Conservation (phyloP, 2,888 invertebrate species). For the Noctua janthina region DNA sequence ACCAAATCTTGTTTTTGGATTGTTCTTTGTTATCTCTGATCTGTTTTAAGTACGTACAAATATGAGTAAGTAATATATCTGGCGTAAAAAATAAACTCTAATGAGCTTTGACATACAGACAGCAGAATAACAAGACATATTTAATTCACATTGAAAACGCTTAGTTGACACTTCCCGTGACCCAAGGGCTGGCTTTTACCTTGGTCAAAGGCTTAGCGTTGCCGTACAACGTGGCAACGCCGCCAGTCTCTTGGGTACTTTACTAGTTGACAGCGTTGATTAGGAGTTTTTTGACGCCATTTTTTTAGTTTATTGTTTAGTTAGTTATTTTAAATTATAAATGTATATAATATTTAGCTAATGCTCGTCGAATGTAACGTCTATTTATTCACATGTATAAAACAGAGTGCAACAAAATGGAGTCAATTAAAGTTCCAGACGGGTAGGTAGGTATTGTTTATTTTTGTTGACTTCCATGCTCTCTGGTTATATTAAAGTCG, state of each 20-base stretch:
- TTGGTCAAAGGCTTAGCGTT: too few species aligned
- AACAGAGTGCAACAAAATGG: constrained; percentile 33
- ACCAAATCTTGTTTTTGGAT: neutral
- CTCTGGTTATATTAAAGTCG: constrained; percentile 55
- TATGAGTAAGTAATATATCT: neutral
- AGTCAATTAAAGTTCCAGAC: constrained; percentile 45
- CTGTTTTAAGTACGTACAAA: neutral
- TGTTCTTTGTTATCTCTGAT: neutral
- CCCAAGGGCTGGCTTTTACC: too few species aligned
- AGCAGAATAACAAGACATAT: neutral
- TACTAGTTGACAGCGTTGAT: too few species aligned
- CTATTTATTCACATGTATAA: neutral
- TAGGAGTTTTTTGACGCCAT: too few species aligned
- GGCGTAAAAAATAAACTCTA: neutral
- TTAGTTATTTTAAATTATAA: too few species aligned
- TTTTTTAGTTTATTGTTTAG: too few species aligned
- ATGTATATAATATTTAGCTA: too few species aligned
- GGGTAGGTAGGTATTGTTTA: constrained; percentile 39
- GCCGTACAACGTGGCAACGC: too few species aligned
- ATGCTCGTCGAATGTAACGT: too few species aligned
- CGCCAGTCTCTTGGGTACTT: too few species aligned
- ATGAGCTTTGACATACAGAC: neutral
- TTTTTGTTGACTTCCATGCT: constrained; percentile 51
- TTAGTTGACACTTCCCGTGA: too few species aligned
- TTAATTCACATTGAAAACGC: neutral